Conservation (phyloP, 2,888 invertebrate species). For the Pseudanteris insignis region DNA sequence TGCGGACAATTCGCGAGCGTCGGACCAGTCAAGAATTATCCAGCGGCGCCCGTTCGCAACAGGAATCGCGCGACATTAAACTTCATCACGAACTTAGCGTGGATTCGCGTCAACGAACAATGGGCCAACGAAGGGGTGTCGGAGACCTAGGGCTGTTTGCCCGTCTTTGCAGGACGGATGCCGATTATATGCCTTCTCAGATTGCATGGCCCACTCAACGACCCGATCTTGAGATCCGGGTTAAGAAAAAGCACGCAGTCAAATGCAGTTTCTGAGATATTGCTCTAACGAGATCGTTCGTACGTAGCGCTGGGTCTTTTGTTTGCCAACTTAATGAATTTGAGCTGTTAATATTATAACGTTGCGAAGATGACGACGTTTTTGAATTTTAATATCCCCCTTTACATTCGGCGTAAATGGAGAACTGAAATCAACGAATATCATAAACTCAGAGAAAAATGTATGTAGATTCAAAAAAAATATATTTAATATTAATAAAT, state of each 20-base stretch:
- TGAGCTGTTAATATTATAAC: conserved; percentile 25
- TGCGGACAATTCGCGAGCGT: conserved; percentile 38
- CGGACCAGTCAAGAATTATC: conserved; percentile 39
- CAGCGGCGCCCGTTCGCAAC: conserved; percentile 43
- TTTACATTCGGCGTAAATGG: too few relatives aligned
- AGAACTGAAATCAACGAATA: too few relatives aligned
- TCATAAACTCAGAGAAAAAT: too few relatives aligned
- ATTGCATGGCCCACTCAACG: conserved; percentile 38
- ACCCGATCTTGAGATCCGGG: conserved; percentile 31
- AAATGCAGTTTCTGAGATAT: conserved; percentile 37
- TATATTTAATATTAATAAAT: too few relatives aligned
- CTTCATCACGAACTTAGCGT: conserved; percentile 56
- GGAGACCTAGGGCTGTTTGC: conserved; percentile 32
- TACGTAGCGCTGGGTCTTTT: conserved; percentile 31
- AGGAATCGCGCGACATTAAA: conserved; percentile 66
- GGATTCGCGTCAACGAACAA: conserved; percentile 56
- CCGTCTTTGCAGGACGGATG: conserved; percentile 42
- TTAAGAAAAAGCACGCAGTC: conserved; percentile 41
- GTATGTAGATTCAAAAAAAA: too few relatives aligned
- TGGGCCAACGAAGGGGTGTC: conserved; percentile 65
- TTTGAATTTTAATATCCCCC: too few relatives aligned
- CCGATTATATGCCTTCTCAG: conserved; percentile 37
- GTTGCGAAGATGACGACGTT: too few relatives aligned
- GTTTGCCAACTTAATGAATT: conserved; percentile 39
- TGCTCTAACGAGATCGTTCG: too few relatives aligned